phyloP scores from a whole-genome alignment of 2,797 vertebrate species.

The Anguilla obscura region DNA sequence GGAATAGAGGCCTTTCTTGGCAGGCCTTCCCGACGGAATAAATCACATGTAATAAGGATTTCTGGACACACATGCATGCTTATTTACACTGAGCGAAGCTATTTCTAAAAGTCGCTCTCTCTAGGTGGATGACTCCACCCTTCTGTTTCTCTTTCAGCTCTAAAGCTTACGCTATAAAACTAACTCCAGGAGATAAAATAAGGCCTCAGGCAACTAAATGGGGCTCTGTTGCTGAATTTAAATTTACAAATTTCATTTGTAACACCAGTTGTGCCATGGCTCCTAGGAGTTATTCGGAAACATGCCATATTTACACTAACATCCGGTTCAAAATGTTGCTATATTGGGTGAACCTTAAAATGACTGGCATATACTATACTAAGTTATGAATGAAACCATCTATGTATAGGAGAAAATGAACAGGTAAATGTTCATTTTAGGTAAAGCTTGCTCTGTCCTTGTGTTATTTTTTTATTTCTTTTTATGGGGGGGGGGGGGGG shows the following conservation, averaged over 20 bases:
- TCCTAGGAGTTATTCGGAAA: neutral
- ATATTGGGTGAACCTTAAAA: conserved; percentile 18
- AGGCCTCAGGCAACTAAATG: neutral
- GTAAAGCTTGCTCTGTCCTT: neutral
- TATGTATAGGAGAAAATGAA: conserved; percentile 41
- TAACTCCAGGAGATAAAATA: conserved; percentile 16
- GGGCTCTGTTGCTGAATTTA: neutral
- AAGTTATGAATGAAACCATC: conserved; percentile 33
- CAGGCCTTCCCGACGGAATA: neutral
- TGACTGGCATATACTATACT: conserved; percentile 36
- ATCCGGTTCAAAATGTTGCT: conserved; percentile 2
- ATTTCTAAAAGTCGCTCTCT: neutral
- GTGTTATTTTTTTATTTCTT: too few relatives aligned
- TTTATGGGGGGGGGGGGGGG: neutral
- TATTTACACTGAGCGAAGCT: neutral
- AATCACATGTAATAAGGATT: neutral
- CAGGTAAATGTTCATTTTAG: too few relatives aligned
- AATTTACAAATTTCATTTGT: neutral
- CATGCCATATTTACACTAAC: conserved; percentile 10
- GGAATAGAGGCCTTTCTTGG: neutral
- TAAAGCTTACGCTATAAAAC: neutral
- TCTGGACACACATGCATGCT: neutral
- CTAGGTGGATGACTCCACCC: neutral
- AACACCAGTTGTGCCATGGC: neutral
- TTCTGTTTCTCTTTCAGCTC: neutral